Evolutionary conservation across 1,140 invertebrate genomes (phyloP), one percentile per base, ranked within the genome.

Genomic region (Thaumetopoea pityocampa): DNA sequence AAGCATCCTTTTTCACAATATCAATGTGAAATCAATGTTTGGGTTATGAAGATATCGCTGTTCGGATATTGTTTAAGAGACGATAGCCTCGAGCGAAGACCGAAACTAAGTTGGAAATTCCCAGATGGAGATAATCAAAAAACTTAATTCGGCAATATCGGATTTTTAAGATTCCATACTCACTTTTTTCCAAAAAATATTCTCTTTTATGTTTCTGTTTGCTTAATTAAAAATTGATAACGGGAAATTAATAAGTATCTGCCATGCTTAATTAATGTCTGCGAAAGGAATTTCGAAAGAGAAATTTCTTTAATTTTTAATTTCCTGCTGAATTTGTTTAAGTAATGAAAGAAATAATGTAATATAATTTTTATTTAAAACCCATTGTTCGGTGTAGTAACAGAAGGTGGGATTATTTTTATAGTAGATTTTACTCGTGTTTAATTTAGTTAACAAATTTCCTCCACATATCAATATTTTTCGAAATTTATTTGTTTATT

Each of bases 101-200:
- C 5, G 44, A 64, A 70, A 69, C 58, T 70, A 58, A 67, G 61
- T 48, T 49, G 53, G 51, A 59, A 68, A 71, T 71, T 59, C 57
- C 46, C 45, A 67, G 69, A 70, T 68, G 64, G 73, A 77, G 71
- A 77, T 74, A 79, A 77, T 79, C 74, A 77, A 72, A 76, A 42
- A 77, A 74, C 61, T 79, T 71, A 69, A 64, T 73, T 66, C 52
- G 45, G 47, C 54, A 54, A 72, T 72, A 74, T 71, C 65, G 66
- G 49, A 67, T 67, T 65, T 67, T 67, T 53, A 44, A 64, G 52
- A 68, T 59, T 59, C 68, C 36, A 36, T 4, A 14, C n/a, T 29
- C 18, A 34, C 42, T 37, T 19, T 14, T 17, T 36, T 40, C 23
- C 22, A 18, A 20, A 43, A 34, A 32, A 23, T 34, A 20, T 11